phyloP scores from a whole-genome alignment of 2,113 vertebrate genomes.

The Perca fluviatilis region DNA sequence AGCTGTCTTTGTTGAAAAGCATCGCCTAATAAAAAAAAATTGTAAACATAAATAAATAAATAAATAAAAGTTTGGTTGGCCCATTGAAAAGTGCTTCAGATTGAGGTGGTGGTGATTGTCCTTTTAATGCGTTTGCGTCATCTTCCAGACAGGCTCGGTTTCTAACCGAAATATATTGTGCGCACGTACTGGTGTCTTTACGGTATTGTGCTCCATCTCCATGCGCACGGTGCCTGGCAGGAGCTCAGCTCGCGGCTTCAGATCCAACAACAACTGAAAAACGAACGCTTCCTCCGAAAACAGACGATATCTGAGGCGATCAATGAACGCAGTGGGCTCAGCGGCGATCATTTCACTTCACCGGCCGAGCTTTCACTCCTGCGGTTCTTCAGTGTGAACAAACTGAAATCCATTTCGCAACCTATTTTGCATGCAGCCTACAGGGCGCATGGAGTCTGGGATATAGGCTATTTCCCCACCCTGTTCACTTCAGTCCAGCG shows the following conservation, averaged over 20 bases:
- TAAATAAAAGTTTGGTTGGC: no score
- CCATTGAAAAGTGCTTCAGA: no score
- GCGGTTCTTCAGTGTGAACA: slow-evolving; percentile 1
- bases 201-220: slow-evolving; percentile 52
- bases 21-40: no score
- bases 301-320: not conserved
- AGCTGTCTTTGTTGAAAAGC: no score
- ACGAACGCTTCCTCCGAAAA: not conserved
- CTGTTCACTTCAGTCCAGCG: not conserved
- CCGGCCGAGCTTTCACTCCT: not conserved
- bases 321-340: not conserved
- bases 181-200: slow-evolving; percentile 27
- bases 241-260: slow-evolving; percentile 40
- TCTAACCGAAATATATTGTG: not conserved
- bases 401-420: slow-evolving; percentile 42
- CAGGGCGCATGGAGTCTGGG: slow-evolving; percentile 55
- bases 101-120: not conserved
- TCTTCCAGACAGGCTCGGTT: not conserved
- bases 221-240: slow-evolving; percentile 56
- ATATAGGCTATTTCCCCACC: slow-evolving; percentile 35
- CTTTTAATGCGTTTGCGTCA: no score
- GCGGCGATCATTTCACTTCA: not conserved
- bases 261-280: slow-evolving; percentile 40
- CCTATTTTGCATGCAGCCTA: slow-evolving; percentile 52
- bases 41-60: no score